phyloP scores from a whole-genome alignment of 1,140 invertebrate species.

The Drosophila persimilis region DNA sequence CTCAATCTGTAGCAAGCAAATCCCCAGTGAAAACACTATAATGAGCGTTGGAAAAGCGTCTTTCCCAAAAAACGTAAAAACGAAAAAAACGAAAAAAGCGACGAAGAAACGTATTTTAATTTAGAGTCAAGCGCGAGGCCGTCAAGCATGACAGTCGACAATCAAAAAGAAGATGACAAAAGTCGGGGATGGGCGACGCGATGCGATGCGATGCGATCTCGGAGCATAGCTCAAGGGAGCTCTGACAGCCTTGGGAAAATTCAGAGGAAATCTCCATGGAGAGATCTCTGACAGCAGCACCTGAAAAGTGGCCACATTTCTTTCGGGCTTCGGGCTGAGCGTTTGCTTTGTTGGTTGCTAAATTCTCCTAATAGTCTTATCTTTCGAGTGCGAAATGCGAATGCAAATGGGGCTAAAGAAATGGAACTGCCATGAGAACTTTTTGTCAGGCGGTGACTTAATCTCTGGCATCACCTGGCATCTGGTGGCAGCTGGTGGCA shows the following conservation, averaged over 20 bases:
- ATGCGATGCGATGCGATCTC: constrained; percentile 23
- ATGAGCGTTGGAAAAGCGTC: constrained; percentile 63
- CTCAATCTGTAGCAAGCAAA: constrained; percentile 52
- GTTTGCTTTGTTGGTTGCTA: constrained; percentile 70
- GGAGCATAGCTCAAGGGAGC: constrained; percentile 51
- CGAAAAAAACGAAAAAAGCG: constrained; percentile 15
- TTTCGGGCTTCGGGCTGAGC: constrained; percentile 16
- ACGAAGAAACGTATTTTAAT: constrained; percentile 57
- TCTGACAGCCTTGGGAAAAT: constrained; percentile 73
- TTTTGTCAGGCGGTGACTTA: constrained; percentile 62
- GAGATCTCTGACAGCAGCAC: constrained; percentile 52
- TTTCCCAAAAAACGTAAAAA: constrained; percentile 16
- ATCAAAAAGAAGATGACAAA: constrained; percentile 69
- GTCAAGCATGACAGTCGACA: constrained; percentile 67
- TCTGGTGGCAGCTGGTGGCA: constrained; percentile 15
- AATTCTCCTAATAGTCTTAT: constrained; percentile 81
- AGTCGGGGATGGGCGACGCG: constrained; percentile 39
- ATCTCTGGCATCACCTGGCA: constrained; percentile 65
- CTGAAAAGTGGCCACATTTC: constrained; percentile 79
- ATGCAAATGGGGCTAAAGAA: constrained; percentile 72
- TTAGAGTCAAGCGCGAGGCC: constrained; percentile 68
- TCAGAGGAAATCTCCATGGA: constrained; percentile 24
- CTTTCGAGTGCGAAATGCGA: constrained; percentile 41
- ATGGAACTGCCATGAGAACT: constrained; percentile 77
- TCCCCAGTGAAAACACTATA: constrained; percentile 71